Conservation (phyloP, 30 jellyfish, hydroid and myxozoan species). For the Hydra vulgaris region DNA sequence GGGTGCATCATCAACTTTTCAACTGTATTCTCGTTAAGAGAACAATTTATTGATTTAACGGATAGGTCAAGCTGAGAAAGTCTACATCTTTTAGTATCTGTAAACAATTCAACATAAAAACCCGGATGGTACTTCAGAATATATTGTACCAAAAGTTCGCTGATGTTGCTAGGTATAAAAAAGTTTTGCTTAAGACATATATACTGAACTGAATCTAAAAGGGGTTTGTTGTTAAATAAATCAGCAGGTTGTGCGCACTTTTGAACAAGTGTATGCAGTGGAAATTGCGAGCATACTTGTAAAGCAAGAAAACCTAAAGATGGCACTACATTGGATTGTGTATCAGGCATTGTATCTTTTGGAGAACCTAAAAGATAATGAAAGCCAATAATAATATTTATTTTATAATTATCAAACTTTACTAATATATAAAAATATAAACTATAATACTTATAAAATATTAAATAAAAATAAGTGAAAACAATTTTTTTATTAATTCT, state of each 20-base stretch:
- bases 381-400: no score
- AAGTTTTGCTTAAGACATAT: slow-evolving; percentile 19
- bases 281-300: not conserved
- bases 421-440: no score
- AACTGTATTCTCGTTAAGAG: slow-evolving; percentile 24
- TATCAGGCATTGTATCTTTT: not conserved
- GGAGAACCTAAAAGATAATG: not conserved
- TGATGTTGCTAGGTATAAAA: slow-evolving; percentile 33
- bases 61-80: slow-evolving; percentile 39
- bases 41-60: slow-evolving; percentile 1
- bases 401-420: not conserved
- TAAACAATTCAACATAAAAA: slow-evolving; percentile 21
- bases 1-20: slow-evolving; percentile 33
- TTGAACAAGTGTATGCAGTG: not conserved
- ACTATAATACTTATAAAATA: no score
- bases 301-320: not conserved
- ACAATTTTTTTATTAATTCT: no score
- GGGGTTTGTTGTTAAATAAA: no score
- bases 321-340: not conserved
- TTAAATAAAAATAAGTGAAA: no score
- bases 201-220: not conserved
- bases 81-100: slow-evolving; percentile 30
- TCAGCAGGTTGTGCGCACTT: no score
- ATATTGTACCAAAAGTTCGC: slow-evolving; percentile 43
- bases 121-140: slow-evolving; percentile 25